Evolutionary conservation across 2,113 vertebrate species (phyloP).

Genomic region (Polyodon spathula): DNA sequence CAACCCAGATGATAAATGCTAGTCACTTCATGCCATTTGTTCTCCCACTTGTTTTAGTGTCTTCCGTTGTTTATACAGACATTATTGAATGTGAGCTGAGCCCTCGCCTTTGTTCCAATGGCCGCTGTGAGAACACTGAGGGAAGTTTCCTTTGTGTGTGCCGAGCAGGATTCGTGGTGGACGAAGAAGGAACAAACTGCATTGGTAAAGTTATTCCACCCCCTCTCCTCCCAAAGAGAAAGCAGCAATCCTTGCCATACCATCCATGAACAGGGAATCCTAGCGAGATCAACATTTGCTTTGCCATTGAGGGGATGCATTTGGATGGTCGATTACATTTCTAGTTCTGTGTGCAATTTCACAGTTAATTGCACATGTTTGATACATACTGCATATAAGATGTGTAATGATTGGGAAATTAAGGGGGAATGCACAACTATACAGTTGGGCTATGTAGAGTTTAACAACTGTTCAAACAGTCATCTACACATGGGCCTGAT

Average conservation of each 20-base stretch:
- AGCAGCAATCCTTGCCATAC: neutral
- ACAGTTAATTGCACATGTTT: neutral
- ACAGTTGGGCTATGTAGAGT: too few species aligned
- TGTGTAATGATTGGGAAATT: too few species aligned
- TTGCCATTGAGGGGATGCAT: constrained; percentile 10
- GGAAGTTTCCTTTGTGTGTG: constrained; percentile 82
- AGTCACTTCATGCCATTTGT: neutral
- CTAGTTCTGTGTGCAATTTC: constrained; percentile 5
- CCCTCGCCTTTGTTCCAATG: constrained; percentile 65
- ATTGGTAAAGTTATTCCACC: constrained; percentile 52
- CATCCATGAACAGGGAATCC: constrained; percentile 3
- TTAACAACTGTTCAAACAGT: too few species aligned
- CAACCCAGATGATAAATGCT: neutral
- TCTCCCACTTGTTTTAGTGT: constrained; percentile 2
- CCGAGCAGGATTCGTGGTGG: constrained; percentile 64
- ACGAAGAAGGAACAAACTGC: constrained; percentile 66
- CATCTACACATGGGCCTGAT: too few species aligned
- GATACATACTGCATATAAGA: neutral
- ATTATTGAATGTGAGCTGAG: constrained; percentile 69
- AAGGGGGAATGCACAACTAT: too few species aligned
- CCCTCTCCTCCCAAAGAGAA: neutral
- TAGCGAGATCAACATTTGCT: constrained; percentile 8
- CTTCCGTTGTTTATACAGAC: constrained; percentile 49
- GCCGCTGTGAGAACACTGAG: constrained; percentile 77
- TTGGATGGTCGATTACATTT: constrained; percentile 14